Evolutionary conservation across 1,140 invertebrate genomes (phyloP), one percentile per base, ranked within the genome.

Genomic region (Calephelis nemesis): DNA sequence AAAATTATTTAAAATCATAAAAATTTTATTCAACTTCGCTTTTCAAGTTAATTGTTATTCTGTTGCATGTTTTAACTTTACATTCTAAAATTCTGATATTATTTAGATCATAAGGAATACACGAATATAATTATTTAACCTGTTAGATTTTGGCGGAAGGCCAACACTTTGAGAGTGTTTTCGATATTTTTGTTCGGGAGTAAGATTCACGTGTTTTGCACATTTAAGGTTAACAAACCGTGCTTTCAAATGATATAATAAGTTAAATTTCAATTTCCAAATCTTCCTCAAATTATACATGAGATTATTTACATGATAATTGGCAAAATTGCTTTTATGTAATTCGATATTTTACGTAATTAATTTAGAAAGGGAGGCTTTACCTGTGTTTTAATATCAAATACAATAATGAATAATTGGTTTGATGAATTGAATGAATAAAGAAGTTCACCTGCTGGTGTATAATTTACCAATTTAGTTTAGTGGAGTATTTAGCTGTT

Each of bases 141-240:
- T 82, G 72, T 45, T 60, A 10, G 19, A 79, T 75, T 64, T 77
- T 89, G 88, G 87, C 82, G 54, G 58, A 63, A 15, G 64, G 83
- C 88, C 86, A 89, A 81, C 70, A 74, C 75, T 63, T 45, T 66
- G 45, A 71, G 77, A 81, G 73, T 88, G 82, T 88, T 90, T 88
- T 83, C 78, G 86, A 84, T 90, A 90, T 90, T 88, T 90, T 77
- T 82, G 84, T 84, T 83, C 86, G 10, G 65, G 75, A 82, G 79
- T 76, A 84, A 82, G 77, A 81, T 86, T 81, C 76, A 71, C 74
- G 70, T 77, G 75, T 75, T 85, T 85, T 87, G 78, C 76, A 82
- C 82, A 83, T 88, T 82, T 87, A 84, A 77, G 84, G 69, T 70
- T 69, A 74, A 71, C 54, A 63, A 52, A 71, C 69, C 62, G 62